Conservation (phyloP, 1,140 invertebrate genomes). For the Camponotus floridanus region DNA sequence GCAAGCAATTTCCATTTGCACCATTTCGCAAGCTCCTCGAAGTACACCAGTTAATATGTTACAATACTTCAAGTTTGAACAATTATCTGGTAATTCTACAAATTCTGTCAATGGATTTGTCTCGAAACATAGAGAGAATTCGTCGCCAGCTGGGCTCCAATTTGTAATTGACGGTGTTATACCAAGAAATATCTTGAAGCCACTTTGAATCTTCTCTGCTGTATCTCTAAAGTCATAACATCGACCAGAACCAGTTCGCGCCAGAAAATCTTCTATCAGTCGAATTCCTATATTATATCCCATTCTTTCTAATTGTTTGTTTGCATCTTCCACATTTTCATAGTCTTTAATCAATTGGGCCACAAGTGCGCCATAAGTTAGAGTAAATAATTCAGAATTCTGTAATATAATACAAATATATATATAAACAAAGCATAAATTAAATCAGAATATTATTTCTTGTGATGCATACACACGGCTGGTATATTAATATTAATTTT, state of each 20-base stretch:
- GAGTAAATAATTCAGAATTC: conserved; percentile 98
- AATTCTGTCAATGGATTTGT: conserved; percentile 99
- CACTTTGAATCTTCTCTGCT: conserved; percentile 97
- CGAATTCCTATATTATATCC: conserved; percentile 99
- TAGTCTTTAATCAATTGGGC: conserved; percentile 98
- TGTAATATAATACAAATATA: conserved; percentile 85
- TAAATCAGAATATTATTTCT: not conserved
- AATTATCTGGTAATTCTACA: conserved; percentile 98
- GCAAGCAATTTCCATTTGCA: conserved; percentile 92
- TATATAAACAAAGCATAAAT: too few species aligned
- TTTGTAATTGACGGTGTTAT: conserved; percentile 96
- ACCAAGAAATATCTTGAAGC: conserved; percentile 96
- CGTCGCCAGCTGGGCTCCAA: conserved; percentile 97
- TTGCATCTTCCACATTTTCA: conserved; percentile 98
- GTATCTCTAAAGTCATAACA: conserved; percentile 99
- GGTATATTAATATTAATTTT: conserved; percentile 54
- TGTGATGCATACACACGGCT: not conserved
- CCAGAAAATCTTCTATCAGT: conserved; percentile 98
- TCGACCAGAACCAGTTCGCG: conserved; percentile 94
- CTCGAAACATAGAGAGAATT: conserved; percentile 98
- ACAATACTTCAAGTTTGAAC: conserved; percentile 95
- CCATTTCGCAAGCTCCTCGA: conserved; percentile 98
- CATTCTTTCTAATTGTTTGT: conserved; percentile 96
- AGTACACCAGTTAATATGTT: conserved; percentile 97
- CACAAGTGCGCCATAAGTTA: conserved; percentile 99